Conservation (phyloP, 2,113 vertebrate genomes). For the Alligator sinensis region DNA sequence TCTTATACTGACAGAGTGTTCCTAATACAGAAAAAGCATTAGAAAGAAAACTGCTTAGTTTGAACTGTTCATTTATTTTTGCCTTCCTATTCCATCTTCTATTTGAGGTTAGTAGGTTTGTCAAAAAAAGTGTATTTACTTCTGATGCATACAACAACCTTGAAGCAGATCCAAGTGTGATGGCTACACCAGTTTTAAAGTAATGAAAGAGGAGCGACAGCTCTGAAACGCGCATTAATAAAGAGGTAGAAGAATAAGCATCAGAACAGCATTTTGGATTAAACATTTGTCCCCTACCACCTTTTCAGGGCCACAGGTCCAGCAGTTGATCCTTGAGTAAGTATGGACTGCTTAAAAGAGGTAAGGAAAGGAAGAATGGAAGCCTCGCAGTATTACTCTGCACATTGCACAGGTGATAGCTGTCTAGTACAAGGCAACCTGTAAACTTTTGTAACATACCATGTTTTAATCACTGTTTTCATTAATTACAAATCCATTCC, state of each 20-base stretch:
- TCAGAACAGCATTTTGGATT: background rate
- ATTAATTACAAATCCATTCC: background rate
- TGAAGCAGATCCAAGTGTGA: background rate
- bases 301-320: background rate
- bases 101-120: background rate
- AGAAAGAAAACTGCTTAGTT: background rate
- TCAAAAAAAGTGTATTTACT: background rate
- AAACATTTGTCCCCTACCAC: background rate
- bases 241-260: background rate
- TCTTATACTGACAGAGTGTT: no score
- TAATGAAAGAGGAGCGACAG: slow-evolving; percentile 17
- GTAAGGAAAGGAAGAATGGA: background rate
- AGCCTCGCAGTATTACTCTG: background rate
- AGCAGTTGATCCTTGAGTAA: background rate
- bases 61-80: no score
- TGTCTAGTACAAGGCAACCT: background rate
- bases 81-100: background rate
- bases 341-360: background rate
- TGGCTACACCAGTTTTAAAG: slow-evolving; percentile 28
- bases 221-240: background rate
- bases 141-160: slow-evolving; percentile 4
- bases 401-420: no score
- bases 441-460: rapidly evolving
- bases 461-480: background rate
- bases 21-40: background rate